Base-by-base conservation (phyloP, 2,888 invertebrate species). In the Caenorhabditis doughertyi region DNA sequence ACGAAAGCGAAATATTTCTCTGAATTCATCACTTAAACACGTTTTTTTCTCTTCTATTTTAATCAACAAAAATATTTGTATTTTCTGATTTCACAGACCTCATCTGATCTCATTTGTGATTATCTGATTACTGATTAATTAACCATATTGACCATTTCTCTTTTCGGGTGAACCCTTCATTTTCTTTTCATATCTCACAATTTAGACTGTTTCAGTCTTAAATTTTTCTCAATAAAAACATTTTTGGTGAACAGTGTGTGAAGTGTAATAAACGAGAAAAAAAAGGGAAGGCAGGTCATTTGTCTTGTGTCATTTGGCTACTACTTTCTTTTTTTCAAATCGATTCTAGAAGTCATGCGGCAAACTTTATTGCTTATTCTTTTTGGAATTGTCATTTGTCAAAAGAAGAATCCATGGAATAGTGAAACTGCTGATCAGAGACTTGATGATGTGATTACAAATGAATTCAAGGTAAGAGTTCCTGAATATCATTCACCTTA, bases 1-100 rank as follows among this genome's bases (percentile, higher is more conserved):
- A 49, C n/a, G 79, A 80, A 5, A 71, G 71, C 55, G 79, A 80
- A 60, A 73, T 80, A 21, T 80, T 80, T 32, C 72, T 80, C 2
- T 80, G 44, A 79, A 32, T 23, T 55, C 44, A 53, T 39, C 49
- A 35, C n/a, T 23, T 51, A 18, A 62, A 44, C 62, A 62, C 13
- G 25, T 64, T 44, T 9, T 56, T 58, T 32, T 42, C n/a, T n/a
- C n/a, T n/a, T n/a, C n/a, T n/a, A n/a, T 39, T 42, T 25, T 60
- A 44, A 9, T 32, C 21, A 64, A 47, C 64, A 64, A 47, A 18
- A 64, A 64, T 64, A 64, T 51, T 65, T 51, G 32, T 51, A 8
- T 27, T 39, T 51, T 39, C 39, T 39, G 27, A 9, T 35, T 39
- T 25, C n/a, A 32, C 18, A 11, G 35, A 53, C 55, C 53, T 55